Evolutionary conservation across 2,888 invertebrate genomes (phyloP).

Genomic region (Lasioglossum villosulum): DNA sequence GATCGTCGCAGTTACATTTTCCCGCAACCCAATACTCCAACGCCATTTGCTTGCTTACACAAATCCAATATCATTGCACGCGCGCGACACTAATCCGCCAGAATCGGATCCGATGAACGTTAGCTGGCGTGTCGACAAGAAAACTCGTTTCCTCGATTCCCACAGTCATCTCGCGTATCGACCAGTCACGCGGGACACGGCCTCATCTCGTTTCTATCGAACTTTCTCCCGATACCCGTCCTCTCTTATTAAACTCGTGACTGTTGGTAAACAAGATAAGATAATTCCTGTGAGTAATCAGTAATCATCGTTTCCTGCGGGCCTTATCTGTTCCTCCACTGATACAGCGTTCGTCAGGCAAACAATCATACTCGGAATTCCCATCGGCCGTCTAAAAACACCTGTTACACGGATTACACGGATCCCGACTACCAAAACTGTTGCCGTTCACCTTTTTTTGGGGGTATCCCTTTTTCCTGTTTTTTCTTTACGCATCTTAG

Average conservation of each 20-base stretch:
- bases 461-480: too few species aligned
- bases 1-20: background rate
- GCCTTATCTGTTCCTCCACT: background rate
- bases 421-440: background rate
- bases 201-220: background rate
- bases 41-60: background rate
- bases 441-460: too few species aligned
- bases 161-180: background rate
- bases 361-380: background rate
- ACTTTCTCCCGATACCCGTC: background rate
- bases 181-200: background rate
- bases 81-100: background rate
- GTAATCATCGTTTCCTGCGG: background rate
- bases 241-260: background rate
- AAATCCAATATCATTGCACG: background rate
- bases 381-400: background rate
- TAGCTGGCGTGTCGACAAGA: background rate
- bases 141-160: background rate
- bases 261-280: conserved; percentile 45
- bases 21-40: background rate
- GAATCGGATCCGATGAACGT: background rate
- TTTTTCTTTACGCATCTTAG: too few species aligned
- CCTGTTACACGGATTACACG: conserved; percentile 2
- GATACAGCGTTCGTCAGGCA: background rate
- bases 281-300: conserved; percentile 19